Evolutionary conservation across 2,113 vertebrate genomes (phyloP).

Genomic region (Bathybates hornii): DNA sequence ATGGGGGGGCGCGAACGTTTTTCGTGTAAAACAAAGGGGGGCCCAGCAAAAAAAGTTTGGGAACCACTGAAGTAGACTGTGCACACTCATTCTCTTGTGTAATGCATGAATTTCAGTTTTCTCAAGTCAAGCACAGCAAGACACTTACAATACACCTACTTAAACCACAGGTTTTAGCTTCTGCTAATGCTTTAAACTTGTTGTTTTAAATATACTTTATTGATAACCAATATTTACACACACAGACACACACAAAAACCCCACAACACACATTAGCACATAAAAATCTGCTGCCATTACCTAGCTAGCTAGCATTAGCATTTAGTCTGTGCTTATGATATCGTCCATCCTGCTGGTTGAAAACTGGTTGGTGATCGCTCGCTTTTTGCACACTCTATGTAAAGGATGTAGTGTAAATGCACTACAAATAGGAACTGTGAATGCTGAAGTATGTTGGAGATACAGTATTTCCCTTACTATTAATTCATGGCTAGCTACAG

Average conservation of each 20-base stretch:
- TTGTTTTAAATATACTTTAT: not conserved
- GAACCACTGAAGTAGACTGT: not conserved
- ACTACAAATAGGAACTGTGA: not conserved
- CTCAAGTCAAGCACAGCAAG: not conserved
- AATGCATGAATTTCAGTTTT: not conserved
- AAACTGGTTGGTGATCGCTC: not conserved
- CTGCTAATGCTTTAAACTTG: not conserved
- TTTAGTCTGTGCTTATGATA: not conserved
- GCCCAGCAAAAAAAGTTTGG: too few relatives aligned
- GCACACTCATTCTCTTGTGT: not conserved
- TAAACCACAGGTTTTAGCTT: not conserved
- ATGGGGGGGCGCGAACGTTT: too few relatives aligned
- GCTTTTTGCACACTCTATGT: not conserved
- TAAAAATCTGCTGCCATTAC: not conserved
- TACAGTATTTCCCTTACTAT: not conserved
- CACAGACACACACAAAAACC: fast-evolving
- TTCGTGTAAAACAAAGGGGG: too few relatives aligned
- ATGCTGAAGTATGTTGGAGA: not conserved
- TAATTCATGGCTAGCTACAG: not conserved
- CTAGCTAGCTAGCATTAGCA: not conserved
- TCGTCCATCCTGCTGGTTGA: not conserved
- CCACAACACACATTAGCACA: not conserved
- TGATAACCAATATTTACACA: not conserved
- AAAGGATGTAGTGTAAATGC: not conserved
- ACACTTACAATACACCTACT: not conserved